Percentiles rank a stretch among this genome's conserved stretches.
Conservation (phyloP, 2,797 vertebrate genomes). For the Leuciscus waleckii region DNA sequence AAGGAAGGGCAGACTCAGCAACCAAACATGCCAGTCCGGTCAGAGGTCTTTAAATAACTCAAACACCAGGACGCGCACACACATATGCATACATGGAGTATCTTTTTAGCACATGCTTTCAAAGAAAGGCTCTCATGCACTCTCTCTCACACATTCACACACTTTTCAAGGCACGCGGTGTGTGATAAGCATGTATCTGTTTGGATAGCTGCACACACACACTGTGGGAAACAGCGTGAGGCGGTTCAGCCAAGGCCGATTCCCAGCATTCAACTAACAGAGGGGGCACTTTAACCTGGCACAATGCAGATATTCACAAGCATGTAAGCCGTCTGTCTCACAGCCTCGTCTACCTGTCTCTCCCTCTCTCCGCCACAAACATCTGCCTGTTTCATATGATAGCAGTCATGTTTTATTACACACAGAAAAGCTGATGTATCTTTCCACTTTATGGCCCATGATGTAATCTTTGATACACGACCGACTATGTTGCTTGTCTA, state of each 20-base stretch:
- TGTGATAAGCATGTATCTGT: constrained; percentile 62
- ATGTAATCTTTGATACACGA: constrained; percentile 5
- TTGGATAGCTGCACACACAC: constrained; percentile 53
- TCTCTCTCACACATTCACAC: constrained; percentile 50
- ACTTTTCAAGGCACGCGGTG: constrained; percentile 50
- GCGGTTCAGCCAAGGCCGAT: constrained; percentile 40
- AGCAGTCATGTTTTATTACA: constrained; percentile 35
- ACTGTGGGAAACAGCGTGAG: constrained; percentile 38
- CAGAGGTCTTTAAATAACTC: constrained; percentile 72
- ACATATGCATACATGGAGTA: constrained; percentile 40
- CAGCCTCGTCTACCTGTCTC: neutral
- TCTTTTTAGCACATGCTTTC: constrained; percentile 35
- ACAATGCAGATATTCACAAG: constrained; percentile 34
- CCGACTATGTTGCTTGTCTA: neutral
- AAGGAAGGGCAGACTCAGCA: constrained; percentile 60
- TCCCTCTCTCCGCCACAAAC: constrained; percentile 8
- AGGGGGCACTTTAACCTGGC: constrained; percentile 33
- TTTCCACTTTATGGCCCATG: constrained; percentile 28
- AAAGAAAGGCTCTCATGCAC: constrained; percentile 28
- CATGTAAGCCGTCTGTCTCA: constrained; percentile 26
- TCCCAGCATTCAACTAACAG: constrained; percentile 39
- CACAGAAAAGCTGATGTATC: neutral
- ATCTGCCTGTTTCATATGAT: constrained; percentile 9
- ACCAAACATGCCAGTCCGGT: constrained; percentile 63
- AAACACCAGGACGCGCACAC: constrained; percentile 17